Percentiles rank a stretch among this genome's conserved stretches.
Conservation (phyloP, 2,113 vertebrate species). For the Ailurus styani region DNA sequence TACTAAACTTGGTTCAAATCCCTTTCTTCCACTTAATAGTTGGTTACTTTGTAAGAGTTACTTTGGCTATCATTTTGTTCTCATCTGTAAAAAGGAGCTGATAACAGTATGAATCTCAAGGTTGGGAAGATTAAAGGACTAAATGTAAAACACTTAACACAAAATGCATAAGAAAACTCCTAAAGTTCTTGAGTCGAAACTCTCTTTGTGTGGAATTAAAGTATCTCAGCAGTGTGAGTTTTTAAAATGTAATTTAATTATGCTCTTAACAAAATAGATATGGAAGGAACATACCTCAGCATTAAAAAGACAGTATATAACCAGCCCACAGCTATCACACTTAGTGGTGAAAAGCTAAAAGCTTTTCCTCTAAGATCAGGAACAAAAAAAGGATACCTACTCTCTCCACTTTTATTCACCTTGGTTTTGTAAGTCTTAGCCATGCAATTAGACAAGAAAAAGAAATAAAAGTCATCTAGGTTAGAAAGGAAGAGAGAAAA, state of each 20-base stretch:
- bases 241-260: constrained; percentile 29
- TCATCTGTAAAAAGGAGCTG: background rate
- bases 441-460: background rate
- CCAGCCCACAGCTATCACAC: background rate
- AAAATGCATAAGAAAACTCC: background rate
- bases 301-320: background rate
- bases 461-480: background rate
- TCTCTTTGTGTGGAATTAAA: background rate
- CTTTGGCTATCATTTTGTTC: background rate
- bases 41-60: background rate
- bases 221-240: background rate
- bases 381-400: background rate
- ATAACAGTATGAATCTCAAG: background rate
- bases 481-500: background rate
- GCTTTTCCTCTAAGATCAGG: background rate
- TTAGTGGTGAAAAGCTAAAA: background rate
- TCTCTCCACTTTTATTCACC: background rate
- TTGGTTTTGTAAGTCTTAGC: background rate
- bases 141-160: background rate
- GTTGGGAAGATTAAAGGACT: background rate
- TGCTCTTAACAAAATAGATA: background rate
- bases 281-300: background rate
- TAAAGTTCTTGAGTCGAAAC: background rate
- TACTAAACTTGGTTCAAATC: background rate
- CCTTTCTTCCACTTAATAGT: background rate